Evolutionary conservation across 2,113 vertebrate genomes (phyloP), one percentile per base, ranked within the genome.

Genomic region (Coryphaenoides rupestris): DNA sequence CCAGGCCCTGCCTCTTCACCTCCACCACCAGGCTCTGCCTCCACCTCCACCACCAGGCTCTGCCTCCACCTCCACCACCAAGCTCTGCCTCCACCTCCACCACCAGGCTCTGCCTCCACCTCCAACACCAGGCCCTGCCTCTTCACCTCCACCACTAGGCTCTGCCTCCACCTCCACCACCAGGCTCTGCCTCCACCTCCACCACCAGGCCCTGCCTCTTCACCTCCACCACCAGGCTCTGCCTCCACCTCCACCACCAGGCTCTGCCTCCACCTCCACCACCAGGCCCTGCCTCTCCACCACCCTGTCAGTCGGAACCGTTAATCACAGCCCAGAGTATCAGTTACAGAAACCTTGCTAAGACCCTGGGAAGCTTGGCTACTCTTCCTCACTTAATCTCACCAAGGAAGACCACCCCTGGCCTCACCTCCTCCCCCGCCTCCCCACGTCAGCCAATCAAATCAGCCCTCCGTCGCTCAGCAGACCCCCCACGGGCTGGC

Each of bases 341-440:
- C 91, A 91, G 88, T 92, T 91, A 90, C 90, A 90, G 83, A 86
- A 88, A 89, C 82, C 84, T 85, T 81, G 83, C 87, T 89, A 87
- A 89, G 90, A 86, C 84, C 88, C 73, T 88, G 84, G 68, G 84
- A 88, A 83, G 91, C 90, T 89, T 90, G 90, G 86, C 88, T 92
- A 90, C 87, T 89, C 91, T 91, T 87, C 88, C 90, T 90, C 88
- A 87, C 85, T 90, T 90, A 90, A 92, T 92, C 90, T 90, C 82
- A 76, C 82, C 64, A 57, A 79, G 83, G 84, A 77, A 81, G 74
- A 69, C 69, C 23, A 10, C 9, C 33, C 33, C 33, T 10, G 9
- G 33, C 33, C 7, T 40, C 13, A 2, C 24, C 24, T 3, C 24
- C 81, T 81, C 81, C 81, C 77, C 75, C 63, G 62, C 78, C 24